These are phyloP conservation scores for Dermatemys mawii DNA, from an alignment of 2,113 vertebrate species.

Conservation along the genomic window DNA sequence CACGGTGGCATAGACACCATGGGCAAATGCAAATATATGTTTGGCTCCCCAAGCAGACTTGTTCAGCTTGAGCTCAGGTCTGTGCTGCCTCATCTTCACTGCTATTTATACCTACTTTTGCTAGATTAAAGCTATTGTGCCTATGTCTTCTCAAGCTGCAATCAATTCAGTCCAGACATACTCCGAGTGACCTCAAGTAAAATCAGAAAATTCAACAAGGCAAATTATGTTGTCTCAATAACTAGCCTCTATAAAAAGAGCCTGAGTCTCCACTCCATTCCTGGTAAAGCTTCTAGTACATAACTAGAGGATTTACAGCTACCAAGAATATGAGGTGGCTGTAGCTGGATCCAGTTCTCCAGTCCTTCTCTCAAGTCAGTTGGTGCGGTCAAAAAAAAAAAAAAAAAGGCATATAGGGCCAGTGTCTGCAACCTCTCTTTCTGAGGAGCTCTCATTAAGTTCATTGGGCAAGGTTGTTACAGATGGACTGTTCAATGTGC, in stretches of 20 bases:
- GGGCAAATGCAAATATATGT: not conserved
- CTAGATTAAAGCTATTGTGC: not conserved
- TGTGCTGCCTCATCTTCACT: not conserved
- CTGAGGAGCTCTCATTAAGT: not conserved
- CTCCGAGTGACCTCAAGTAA: not conserved
- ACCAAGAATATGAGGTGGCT: conserved; percentile 72
- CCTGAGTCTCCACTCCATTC: conserved; percentile 40
- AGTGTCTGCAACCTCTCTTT: not conserved
- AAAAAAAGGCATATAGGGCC: not conserved
- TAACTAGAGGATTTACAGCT: conserved; percentile 76
- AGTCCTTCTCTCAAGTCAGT: conserved; percentile 55
- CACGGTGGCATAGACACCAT: not conserved
- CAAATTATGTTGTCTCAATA: conserved; percentile 62
- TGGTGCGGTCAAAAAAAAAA: not conserved
- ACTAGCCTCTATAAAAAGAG: conserved; percentile 70
- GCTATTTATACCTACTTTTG: not conserved
- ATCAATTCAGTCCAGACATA: not conserved
- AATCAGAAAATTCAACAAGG: conserved; percentile 7
- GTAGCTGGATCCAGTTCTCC: conserved; percentile 70
- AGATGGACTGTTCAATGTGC: not conserved
- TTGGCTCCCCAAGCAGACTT: not conserved
- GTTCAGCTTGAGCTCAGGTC: not conserved
- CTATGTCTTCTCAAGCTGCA: not conserved
- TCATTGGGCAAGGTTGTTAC: not conserved
- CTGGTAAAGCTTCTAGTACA: conserved; percentile 69